Percentiles rank a stretch among this genome's conserved stretches.
Evolutionary conservation across 2,113 vertebrate genomes (phyloP).

Genomic region (Panurus biarmicus): DNA sequence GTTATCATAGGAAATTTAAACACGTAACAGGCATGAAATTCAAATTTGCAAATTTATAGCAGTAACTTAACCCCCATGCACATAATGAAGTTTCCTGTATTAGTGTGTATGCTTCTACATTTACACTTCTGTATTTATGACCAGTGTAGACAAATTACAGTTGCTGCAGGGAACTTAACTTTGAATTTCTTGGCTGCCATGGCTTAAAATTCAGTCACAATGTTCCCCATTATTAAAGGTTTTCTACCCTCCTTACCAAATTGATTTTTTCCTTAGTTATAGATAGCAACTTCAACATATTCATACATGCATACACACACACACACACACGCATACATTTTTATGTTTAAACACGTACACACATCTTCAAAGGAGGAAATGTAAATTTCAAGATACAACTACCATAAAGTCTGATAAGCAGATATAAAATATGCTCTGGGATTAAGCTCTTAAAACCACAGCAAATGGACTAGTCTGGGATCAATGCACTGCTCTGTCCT

Average conservation of each 20-base stretch:
- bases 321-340: background rate
- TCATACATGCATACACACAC: background rate
- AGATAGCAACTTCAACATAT: background rate
- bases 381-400: background rate
- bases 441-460: background rate
- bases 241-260: background rate
- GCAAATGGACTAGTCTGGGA: background rate
- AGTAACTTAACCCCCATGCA: background rate
- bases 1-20: conserved; percentile 35
- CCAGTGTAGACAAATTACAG: background rate
- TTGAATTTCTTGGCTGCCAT: background rate
- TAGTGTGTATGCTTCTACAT: background rate
- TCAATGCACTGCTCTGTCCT: background rate
- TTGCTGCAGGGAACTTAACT: conserved; percentile 9
- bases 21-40: background rate
- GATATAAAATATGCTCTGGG: background rate
- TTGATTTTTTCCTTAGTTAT: background rate
- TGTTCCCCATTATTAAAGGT: background rate
- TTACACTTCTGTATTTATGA: background rate
- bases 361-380: background rate
- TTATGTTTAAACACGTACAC: background rate
- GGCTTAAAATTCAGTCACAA: background rate
- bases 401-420: background rate
- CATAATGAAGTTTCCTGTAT: background rate
- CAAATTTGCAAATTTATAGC: conserved; percentile 27